phyloP scores from a whole-genome alignment of 23 tunicate species.

The Styela plicata region DNA sequence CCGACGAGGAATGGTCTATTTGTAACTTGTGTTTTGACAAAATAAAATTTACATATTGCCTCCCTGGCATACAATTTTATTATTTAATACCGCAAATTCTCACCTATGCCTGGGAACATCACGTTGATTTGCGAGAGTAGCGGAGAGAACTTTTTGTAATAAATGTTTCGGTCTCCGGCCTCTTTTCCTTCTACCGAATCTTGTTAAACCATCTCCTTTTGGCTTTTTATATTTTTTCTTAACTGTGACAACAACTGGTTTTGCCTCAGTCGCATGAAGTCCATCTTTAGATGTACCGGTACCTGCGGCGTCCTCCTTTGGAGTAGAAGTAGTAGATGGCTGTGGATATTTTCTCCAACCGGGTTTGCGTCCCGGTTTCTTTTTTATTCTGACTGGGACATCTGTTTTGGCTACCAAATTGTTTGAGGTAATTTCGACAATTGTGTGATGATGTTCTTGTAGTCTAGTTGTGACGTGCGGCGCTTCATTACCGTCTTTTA shows the following conservation, averaged over 20 bases:
- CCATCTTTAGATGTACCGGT: background rate
- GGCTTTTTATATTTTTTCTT: slow-evolving; percentile 16
- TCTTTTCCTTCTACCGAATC: slow-evolving; percentile 26
- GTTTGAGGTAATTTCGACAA: background rate
- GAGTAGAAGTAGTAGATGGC: background rate
- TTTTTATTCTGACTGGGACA: background rate
- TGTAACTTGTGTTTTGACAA: too few relatives aligned
- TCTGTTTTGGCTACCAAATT: background rate
- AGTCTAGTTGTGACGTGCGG: background rate
- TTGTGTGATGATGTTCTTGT: background rate
- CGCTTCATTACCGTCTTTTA: too few relatives aligned
- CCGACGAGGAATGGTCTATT: too few relatives aligned
- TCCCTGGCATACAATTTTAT: too few relatives aligned
- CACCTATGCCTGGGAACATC: background rate
- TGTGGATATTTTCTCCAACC: slow-evolving; percentile 18
- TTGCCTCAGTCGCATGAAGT: background rate
- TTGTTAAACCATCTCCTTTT: slow-evolving; percentile 17
- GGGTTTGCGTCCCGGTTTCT: slow-evolving; percentile 30
- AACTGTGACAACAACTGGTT: background rate
- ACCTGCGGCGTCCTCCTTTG: background rate
- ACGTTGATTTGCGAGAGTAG: background rate
- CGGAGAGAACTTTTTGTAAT: background rate
- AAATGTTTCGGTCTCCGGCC: background rate
- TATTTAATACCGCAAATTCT: too few relatives aligned
- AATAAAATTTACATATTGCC: too few relatives aligned